Evolutionary conservation across 2,113 vertebrate genomes (phyloP).

Genomic region (Sinocyclocheilus rhinocerous): DNA sequence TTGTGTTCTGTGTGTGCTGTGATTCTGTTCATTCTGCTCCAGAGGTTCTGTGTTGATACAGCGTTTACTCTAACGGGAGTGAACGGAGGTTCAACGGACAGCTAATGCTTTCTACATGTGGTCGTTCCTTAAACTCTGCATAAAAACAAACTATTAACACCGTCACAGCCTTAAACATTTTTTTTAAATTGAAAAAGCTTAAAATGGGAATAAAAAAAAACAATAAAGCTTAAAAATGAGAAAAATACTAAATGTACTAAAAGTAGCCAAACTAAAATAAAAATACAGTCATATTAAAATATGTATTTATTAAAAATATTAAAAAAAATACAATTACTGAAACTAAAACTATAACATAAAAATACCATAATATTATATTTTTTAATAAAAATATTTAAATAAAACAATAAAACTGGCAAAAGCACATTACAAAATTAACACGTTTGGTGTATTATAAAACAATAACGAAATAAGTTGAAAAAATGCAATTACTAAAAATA

Average conservation of each 20-base stretch:
- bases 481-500: not conserved
- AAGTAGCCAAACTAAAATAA: no score
- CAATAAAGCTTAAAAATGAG: not conserved
- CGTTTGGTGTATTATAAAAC: not conserved
- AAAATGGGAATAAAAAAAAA: not conserved
- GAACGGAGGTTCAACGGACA: not conserved
- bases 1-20: not conserved
- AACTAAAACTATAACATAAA: no score
- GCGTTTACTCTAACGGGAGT: not conserved
- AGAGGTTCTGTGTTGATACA: not conserved
- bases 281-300: no score
- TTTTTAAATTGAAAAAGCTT: not conserved
- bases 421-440: no score
- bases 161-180: no score
- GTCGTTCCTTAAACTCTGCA: not conserved
- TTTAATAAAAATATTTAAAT: no score
- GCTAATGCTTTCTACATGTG: not conserved
- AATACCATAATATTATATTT: no score
- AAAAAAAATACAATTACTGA: no score
- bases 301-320: no score
- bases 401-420: no score
- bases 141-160: not conserved
- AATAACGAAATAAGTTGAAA: not conserved
- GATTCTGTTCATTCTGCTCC: not conserved
- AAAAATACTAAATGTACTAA: not conserved